Base-by-base conservation (phyloP, 1,140 invertebrate genomes). In the Macrosteles quadrilineatus region DNA sequence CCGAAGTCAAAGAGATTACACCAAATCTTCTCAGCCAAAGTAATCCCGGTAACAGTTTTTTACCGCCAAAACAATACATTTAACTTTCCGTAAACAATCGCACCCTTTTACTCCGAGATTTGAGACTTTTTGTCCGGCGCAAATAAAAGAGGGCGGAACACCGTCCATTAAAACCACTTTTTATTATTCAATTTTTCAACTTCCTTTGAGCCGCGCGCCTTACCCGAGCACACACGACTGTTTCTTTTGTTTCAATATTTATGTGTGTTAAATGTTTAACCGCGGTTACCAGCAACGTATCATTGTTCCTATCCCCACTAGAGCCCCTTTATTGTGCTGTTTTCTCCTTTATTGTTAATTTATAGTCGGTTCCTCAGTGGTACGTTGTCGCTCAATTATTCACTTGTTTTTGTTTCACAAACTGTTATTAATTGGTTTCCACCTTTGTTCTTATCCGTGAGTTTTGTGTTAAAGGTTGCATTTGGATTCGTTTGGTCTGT, bases 181-280 rank as follows among this genome's bases (percentile, higher is more conserved):
- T 59, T 59, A 59, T 59, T 59, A 59, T 59, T 59, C 55, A 59
- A 59, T 59, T 59, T 59, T 59, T 59, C 55, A 59, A 25, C 55
- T 30, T n/a, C 23, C 55, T 50, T 50, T 50, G 47, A 50, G 47
- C 47, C 47, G n/a, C n/a, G n/a, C 47, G 21, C 47, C 27, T 30
- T 59, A 59, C 55, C 21, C 21, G 55, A 30, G 55, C 55, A 59
- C 55, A 59, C 55, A 59, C 25, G 55, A n/a, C 55, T 25, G 23
- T 25, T 14, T 59, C 55, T 59, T 59, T 59, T 59, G 55, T 59
- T 59, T 25, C 55, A 25, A 59, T 59, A 59, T 59, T 59, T 59
- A 59, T 59, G 55, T 59, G n/a, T n/a, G 55, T 25, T 59, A 59
- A 59, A 59, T 59, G 55, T 30, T 59, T 50, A 6, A 50, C 47